Percentiles rank a stretch among this genome's conserved stretches.
Evolutionary conservation across 1,140 invertebrate species (phyloP).

Genomic region (Myzus persicae): DNA sequence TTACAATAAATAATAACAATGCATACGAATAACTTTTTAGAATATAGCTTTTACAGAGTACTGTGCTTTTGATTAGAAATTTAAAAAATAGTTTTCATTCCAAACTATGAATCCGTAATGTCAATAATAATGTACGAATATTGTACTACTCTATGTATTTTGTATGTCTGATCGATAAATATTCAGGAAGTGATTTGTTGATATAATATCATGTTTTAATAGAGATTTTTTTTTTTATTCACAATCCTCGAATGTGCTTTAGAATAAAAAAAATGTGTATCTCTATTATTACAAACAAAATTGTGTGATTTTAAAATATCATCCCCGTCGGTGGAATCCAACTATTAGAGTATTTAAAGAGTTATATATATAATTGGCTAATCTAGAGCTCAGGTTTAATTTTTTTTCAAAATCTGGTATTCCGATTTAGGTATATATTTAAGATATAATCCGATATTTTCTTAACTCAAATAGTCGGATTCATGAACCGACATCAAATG

Average conservation of each 20-base stretch:
- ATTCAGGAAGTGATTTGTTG: not conserved
- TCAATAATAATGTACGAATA: not conserved
- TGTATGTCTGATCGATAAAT: not conserved
- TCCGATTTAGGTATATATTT: not conserved
- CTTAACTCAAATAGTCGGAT: no score
- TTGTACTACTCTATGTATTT: not conserved
- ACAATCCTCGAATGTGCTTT: not conserved
- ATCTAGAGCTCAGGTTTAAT: not conserved
- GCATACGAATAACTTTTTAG: not conserved
- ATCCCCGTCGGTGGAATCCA: not conserved
- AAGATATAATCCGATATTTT: not conserved
- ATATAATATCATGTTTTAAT: not conserved
- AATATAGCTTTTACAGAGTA: not conserved
- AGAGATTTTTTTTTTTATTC: not conserved
- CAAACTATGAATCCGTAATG: not conserved
- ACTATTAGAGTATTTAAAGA: not conserved
- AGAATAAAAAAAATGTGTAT: not conserved
- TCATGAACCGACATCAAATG: not conserved
- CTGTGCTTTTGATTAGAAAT: not conserved
- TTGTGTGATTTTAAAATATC: not conserved
- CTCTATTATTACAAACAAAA: not conserved
- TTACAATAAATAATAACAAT: not conserved
- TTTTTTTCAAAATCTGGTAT: not conserved
- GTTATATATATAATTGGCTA: not conserved
- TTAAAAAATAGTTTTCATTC: not conserved